Conservation (phyloP, 2,888 invertebrate species). For the Merodon equestris region DNA sequence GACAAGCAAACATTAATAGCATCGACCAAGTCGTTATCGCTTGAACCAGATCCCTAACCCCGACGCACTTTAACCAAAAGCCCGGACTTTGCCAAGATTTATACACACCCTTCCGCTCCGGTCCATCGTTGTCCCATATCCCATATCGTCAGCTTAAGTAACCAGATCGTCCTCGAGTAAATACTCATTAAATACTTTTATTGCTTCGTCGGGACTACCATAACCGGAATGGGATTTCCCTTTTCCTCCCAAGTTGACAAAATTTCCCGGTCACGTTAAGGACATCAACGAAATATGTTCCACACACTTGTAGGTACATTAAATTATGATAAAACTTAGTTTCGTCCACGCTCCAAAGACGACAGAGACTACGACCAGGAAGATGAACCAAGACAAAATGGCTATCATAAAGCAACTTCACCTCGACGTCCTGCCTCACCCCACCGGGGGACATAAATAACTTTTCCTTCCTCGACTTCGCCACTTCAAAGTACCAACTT, state of each 20-base stretch:
- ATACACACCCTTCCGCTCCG: not conserved
- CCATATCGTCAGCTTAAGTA: slow-evolving; percentile 14
- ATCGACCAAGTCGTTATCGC: slow-evolving; percentile 13
- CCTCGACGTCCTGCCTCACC: slow-evolving; percentile 2
- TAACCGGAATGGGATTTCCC: slow-evolving; percentile 8
- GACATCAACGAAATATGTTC: slow-evolving; percentile 66
- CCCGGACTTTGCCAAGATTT: slow-evolving; percentile 16
- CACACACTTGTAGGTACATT: slow-evolving; percentile 66
- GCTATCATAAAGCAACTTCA: slow-evolving; percentile 47
- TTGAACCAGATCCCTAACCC: not conserved
- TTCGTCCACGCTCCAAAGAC: slow-evolving; percentile 6
- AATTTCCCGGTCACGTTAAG: slow-evolving; percentile 53
- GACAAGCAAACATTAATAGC: slow-evolving; percentile 14
- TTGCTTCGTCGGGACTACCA: slow-evolving; percentile 52
- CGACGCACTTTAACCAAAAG: slow-evolving; percentile 14
- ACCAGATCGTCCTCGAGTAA: slow-evolving; percentile 39
- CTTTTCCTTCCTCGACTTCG: slow-evolving; percentile 32
- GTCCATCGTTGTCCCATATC: not conserved
- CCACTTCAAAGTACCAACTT: slow-evolving; percentile 42
- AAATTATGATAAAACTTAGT: slow-evolving; percentile 67
- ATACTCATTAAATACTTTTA: slow-evolving; percentile 67
- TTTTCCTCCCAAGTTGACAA: slow-evolving; percentile 17
- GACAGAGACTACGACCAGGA: not conserved
- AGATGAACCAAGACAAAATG: not conserved
- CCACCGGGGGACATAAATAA: slow-evolving; percentile 54